Evolutionary conservation across 2,888 invertebrate genomes (phyloP), one percentile per base, ranked within the genome.

Genomic region (Metellina segmentata): DNA sequence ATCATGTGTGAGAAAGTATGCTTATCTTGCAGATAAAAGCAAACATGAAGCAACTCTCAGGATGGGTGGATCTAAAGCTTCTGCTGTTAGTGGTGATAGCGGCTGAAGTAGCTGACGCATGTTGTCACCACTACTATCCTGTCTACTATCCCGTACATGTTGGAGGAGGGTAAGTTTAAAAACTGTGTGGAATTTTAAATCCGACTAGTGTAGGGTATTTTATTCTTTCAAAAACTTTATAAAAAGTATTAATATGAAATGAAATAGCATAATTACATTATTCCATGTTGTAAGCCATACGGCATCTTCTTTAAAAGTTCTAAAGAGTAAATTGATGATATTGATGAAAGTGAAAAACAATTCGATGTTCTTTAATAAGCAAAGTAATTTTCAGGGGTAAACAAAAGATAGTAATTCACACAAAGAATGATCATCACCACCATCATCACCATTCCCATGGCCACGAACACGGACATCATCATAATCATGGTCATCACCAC

Each of bases 121-220:
- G 91, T 34, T 91, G 91, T 19, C 85, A 85, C n/a, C 19, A n/a
- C 16, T 91, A 91, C 34, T 91, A 91, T 48, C 91, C 91, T 19
- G 83, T 91, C 0, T 91, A 91, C 48, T 91, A 87, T 52, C 91
- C 91, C 7, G 91, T 91, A 1, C 91, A 91, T 74, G 91, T 91
- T 72, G 91, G 90, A n/a, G 88, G 90, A 70, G 88, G 88, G 90
- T 90, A 86, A 85, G 85, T 71, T 72, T 72, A 19, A 20, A 16
- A 0, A 11, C 11, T 61, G 9, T 16, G 9, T 61, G 16, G 5
- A 9, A 9, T 16, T 11, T 61, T 8, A 61, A 16, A 16, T 8
- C 6, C 16, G 0, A 61, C 13, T 13, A 16, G 6, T 8, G 9
- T 5, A 61, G 9, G 9, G 4, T 16, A 16, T 61, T 16, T 5